A percentile compares a stretch with the other conserved stretches of the same genome.
These are phyloP conservation scores for Cephus spinipes DNA, from an alignment of 2,888 invertebrate species.

Conservation along the genomic window DNA sequence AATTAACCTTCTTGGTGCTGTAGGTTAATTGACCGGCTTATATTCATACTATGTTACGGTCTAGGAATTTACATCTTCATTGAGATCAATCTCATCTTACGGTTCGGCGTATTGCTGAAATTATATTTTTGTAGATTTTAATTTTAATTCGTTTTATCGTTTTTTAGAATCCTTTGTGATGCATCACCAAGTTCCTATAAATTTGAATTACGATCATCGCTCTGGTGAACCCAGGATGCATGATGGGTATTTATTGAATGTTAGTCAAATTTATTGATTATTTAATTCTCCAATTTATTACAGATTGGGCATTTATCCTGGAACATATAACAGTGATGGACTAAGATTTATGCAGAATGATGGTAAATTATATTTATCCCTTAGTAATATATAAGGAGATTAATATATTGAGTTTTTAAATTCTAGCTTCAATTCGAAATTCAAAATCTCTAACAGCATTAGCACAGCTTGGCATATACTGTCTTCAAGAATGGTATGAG, in stretches of 20 bases:
- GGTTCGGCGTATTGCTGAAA: not conserved
- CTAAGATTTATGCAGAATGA: not conserved
- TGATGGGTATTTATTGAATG: not conserved
- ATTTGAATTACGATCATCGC: not conserved
- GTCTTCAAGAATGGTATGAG: slow-evolving; percentile 23
- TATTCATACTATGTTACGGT: not conserved
- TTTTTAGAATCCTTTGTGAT: not conserved
- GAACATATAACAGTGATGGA: not conserved
- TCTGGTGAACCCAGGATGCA: not conserved
- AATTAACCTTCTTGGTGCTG: slow-evolving; percentile 52
- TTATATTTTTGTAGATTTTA: not conserved
- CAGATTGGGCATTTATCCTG: not conserved
- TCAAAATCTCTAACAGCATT: slow-evolving; percentile 11
- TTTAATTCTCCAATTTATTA: not conserved
- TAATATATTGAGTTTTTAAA: not conserved
- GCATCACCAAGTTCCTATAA: not conserved
- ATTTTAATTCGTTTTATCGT: not conserved
- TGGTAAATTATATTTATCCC: not conserved
- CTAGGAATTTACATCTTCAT: not conserved
- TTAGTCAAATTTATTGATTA: not conserved
- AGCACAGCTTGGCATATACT: slow-evolving; percentile 9
- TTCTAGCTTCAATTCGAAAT: not conserved
- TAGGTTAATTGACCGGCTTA: not conserved
- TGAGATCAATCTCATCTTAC: not conserved
- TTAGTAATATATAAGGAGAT: not conserved